phyloP scores from a whole-genome alignment of 2,113 vertebrate genomes.

The Columba janthina region DNA sequence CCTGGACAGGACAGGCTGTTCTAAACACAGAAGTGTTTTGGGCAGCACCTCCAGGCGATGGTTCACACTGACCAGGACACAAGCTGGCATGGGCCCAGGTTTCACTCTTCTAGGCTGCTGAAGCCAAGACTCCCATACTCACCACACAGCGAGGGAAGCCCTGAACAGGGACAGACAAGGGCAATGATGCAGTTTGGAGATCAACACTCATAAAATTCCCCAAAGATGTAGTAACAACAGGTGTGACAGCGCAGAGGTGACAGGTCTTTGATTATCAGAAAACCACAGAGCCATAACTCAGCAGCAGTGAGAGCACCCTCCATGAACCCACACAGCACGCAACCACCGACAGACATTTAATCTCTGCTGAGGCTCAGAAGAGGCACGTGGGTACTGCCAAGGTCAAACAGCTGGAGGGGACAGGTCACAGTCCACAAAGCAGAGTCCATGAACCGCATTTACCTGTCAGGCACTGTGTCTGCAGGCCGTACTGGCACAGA shows the following conservation, averaged over 20 bases:
- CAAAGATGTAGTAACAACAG: not conserved
- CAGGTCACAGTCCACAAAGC: not conserved
- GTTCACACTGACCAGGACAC: accelerated
- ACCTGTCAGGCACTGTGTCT: not conserved
- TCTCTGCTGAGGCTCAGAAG: not conserved
- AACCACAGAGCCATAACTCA: not conserved
- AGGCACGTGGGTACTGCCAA: not conserved
- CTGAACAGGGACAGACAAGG: not conserved
- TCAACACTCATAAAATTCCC: not conserved
- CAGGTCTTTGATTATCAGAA: not conserved
- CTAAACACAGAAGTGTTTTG: not conserved
- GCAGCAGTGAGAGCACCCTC: not conserved
- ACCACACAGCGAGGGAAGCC: not conserved
- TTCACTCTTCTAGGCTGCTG: not conserved
- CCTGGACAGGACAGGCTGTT: not conserved
- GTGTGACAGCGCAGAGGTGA: not conserved
- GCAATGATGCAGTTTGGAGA: not conserved
- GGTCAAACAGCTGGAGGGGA: not conserved
- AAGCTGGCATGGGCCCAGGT: accelerated
- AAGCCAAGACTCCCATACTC: not conserved
- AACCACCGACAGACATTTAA: not conserved
- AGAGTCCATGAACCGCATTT: not conserved
- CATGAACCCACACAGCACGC: not conserved
- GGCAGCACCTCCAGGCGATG: not conserved
- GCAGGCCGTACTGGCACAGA: accelerated